phyloP scores from a whole-genome alignment of 37 sponge, comb jelly and placozoan genomes.

The Beroe forskalii region DNA sequence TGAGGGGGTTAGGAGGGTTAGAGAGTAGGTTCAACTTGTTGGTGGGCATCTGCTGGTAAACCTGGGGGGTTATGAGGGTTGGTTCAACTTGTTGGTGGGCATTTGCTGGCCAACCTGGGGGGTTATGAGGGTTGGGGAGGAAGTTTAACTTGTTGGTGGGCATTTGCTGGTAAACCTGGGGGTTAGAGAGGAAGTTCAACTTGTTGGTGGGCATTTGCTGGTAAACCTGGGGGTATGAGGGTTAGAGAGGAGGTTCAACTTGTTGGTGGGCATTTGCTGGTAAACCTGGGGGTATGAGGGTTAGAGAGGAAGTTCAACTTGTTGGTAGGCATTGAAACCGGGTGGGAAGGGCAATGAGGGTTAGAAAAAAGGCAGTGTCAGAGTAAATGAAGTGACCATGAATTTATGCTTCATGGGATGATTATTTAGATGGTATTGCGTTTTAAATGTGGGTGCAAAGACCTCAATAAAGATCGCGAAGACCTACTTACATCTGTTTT shows the following conservation, averaged over 20 bases:
- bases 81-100: background rate
- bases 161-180: slow-evolving; percentile 49
- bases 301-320: slow-evolving; percentile 1
- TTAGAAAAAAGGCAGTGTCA: slow-evolving; percentile 1
- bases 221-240: slow-evolving; percentile 38
- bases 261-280: background rate
- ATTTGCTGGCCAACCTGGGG: slow-evolving; percentile 45
- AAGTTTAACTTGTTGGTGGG: background rate
- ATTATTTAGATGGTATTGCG: too few relatives aligned
- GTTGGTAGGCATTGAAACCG: background rate
- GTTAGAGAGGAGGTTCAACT: background rate
- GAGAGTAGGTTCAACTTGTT: background rate
- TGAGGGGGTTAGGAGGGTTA: slow-evolving; percentile 15
- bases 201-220: background rate
- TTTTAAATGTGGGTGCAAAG: too few relatives aligned
- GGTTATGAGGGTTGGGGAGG: slow-evolving; percentile 38
- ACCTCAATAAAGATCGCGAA: too few relatives aligned
- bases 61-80: slow-evolving; percentile 24
- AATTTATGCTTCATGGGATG: too few relatives aligned
- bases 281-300: slow-evolving; percentile 41
- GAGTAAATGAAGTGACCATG: too few relatives aligned
- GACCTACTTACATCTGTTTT: slow-evolving; percentile 16
- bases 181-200: background rate
- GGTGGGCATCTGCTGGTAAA: slow-evolving; percentile 10
- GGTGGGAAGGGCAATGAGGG: slow-evolving; percentile 1